Evolutionary conservation across 1,140 invertebrate species (phyloP).

Genomic region (Tribolium madens): DNA sequence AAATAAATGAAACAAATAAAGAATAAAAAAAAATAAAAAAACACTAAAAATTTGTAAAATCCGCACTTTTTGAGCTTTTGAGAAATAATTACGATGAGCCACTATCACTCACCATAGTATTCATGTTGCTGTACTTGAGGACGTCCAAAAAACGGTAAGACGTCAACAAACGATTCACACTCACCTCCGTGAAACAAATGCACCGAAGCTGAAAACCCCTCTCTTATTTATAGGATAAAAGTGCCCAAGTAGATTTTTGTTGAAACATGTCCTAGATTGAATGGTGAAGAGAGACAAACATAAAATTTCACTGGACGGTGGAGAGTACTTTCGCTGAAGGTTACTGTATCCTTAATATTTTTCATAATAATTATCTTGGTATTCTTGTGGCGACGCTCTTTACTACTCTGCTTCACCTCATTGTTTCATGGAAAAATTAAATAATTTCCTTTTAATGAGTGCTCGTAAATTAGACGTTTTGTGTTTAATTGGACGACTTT

Average conservation of each 20-base stretch:
- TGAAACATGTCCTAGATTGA: conserved; percentile 26
- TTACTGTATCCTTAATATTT: conserved; percentile 39
- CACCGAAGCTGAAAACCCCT: conserved; percentile 29
- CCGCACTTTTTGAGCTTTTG: background rate
- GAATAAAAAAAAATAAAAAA: too few relatives aligned
- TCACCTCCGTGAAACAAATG: conserved; percentile 49
- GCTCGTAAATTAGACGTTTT: background rate
- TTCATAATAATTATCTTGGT: background rate
- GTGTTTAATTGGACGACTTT: conserved; percentile 1
- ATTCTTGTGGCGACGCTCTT: conserved; percentile 7
- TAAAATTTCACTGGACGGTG: conserved; percentile 35
- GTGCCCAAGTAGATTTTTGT: conserved; percentile 17
- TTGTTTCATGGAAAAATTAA: conserved; percentile 21
- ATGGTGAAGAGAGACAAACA: conserved; percentile 11
- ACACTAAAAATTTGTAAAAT: background rate
- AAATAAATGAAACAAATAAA: too few relatives aligned
- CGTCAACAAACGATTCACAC: conserved; percentile 44
- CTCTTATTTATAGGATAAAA: conserved; percentile 50
- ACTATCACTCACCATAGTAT: conserved; percentile 30
- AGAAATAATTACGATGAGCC: background rate
- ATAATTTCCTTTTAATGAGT: conserved; percentile 13
- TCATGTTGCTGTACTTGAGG: conserved; percentile 25
- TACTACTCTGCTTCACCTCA: background rate
- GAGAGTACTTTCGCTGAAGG: conserved; percentile 38
- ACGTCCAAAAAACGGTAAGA: conserved; percentile 40